Percentiles rank a stretch among this genome's conserved stretches.
phyloP scores from a whole-genome alignment of 2,797 vertebrate species.

The Malurus leucopterus region DNA sequence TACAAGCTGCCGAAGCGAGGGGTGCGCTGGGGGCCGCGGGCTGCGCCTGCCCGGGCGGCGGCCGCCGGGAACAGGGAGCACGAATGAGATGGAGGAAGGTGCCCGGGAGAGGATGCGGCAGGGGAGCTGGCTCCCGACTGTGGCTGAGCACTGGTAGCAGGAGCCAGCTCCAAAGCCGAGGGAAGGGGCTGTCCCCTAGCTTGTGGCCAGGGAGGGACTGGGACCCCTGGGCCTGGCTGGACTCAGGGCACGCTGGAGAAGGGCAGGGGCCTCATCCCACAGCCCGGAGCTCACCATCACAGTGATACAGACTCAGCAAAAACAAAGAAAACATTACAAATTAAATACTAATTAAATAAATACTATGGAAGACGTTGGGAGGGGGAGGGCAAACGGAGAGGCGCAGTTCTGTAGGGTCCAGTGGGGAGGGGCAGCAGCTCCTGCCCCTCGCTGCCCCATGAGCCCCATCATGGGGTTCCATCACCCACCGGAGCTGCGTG shows the following conservation, averaged over 20 bases:
- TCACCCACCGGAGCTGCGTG: not conserved
- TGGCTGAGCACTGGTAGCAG: not conserved
- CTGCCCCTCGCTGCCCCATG: not conserved
- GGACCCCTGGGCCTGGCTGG: not conserved
- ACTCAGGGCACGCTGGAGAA: constrained; percentile 12
- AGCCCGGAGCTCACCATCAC: constrained; percentile 65
- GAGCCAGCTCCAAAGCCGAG: not conserved
- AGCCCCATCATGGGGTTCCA: not conserved
- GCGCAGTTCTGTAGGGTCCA: constrained; percentile 61
- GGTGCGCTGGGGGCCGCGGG: not conserved
- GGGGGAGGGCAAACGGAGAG: constrained; percentile 46
- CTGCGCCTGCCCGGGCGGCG: not conserved
- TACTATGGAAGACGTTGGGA: constrained; percentile 76
- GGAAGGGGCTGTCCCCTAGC: not conserved
- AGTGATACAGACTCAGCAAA: constrained; percentile 79
- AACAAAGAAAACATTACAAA: constrained; percentile 75
- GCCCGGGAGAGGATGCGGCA: not conserved
- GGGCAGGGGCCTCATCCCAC: not conserved
- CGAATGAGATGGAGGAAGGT: not conserved
- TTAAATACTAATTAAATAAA: constrained; percentile 85
- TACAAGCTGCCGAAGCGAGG: not conserved
- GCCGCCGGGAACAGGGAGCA: not conserved
- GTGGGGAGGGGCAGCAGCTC: not conserved
- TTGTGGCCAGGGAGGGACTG: not conserved
- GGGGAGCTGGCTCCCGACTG: not conserved